Evolutionary conservation across 2,113 vertebrate genomes (phyloP), one percentile per base, ranked within the genome.

Genomic region (Hucho hucho): DNA sequence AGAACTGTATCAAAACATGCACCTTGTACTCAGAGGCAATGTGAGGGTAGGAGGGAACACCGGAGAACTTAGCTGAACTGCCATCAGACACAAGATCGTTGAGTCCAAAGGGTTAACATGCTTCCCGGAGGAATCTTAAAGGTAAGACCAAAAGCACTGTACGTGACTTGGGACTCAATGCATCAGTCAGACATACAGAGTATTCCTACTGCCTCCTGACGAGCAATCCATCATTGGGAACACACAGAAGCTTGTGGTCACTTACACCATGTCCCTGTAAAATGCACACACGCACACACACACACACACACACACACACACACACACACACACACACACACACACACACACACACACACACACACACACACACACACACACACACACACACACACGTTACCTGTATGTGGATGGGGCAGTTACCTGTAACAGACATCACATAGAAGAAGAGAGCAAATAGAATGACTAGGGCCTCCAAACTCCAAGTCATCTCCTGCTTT

Each of bases 141-240:
- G 74, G 81, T 78, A 83, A 83, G 72, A 74, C 74, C 74, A 82
- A 90, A 90, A 74, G 56, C 22, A 77, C 75, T 72, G 32, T 82
- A 91, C 90, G 91, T 93, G 93, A 90, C 88, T 77, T 82, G 91
- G 72, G 86, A 90, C 89, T 91, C 82, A 91, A 94, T 91, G 90
- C 79, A 82, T 88, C 82, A 73, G 86, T 89, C 87, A 89, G 88
- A 78, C 84, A 74, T 81, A 83, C 79, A 81, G 87, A 89, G 83
- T 58, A 70, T 73, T 67, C 79, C 85, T 84, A 78, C 76, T 75
- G 76, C 82, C 69, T 75, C 64, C 84, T 92, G 91, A 92, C 91
- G 90, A 90, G 91, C 86, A 89, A 92, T 93, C 90, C 89, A 91
- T 93, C 93, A 93, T 74, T 11, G 78, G 46, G 86, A 89, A 90